Evolutionary conservation across 2,797 vertebrate genomes (phyloP).

Genomic region (Galago senegalensis): DNA sequence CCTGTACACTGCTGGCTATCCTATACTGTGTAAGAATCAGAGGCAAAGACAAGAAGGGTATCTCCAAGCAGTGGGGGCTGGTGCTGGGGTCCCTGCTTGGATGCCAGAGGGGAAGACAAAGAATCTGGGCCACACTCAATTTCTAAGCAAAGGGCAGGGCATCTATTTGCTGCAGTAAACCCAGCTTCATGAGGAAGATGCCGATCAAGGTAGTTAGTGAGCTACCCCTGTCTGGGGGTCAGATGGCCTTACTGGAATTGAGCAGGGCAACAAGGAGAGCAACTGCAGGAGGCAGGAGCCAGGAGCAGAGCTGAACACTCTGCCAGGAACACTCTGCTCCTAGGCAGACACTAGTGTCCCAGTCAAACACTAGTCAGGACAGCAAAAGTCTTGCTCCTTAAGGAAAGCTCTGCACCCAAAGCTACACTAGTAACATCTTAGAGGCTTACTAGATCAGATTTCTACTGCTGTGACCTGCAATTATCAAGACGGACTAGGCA

Average conservation of each 20-base stretch:
- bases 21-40: neutral
- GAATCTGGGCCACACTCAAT: neutral
- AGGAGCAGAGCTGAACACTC: neutral
- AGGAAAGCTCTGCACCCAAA: neutral
- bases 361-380: neutral
- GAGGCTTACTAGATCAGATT: neutral
- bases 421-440: fast-evolving
- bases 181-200: neutral
- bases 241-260: neutral
- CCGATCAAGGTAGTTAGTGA: neutral
- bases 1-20: neutral
- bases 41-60: neutral
- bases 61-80: neutral
- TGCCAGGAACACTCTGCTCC: neutral
- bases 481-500: neutral
- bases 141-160: conserved; percentile 23
- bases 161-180: neutral
- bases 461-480: neutral
- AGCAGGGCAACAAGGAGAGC: neutral
- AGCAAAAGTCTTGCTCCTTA: neutral
- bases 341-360: neutral
- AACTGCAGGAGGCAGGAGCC: too few relatives aligned
- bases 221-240: fast-evolving
- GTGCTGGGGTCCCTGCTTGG: neutral
- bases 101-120: neutral